These are phyloP conservation scores for Cryptus armator DNA, from an alignment of 2,888 invertebrate genomes.

Conservation along the genomic window DNA sequence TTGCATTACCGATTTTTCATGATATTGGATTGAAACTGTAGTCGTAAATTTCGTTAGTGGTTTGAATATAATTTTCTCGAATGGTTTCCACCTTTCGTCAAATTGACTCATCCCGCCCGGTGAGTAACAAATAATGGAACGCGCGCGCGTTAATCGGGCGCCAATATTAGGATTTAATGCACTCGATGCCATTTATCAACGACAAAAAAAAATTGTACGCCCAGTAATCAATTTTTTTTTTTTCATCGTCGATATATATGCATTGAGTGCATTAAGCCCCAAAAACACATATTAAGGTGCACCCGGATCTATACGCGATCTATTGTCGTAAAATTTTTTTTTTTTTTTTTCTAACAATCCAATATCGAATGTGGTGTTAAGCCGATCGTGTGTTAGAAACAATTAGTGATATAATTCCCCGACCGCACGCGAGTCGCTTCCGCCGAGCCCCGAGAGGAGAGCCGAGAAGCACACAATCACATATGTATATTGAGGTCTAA, in stretches of 20 bases:
- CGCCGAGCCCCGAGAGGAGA: conserved; percentile 85
- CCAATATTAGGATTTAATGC: conserved; percentile 6
- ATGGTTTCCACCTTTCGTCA: conserved; percentile 49
- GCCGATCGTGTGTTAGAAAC: conserved; percentile 79
- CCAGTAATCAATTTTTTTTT: too few relatives aligned
- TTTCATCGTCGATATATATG: too few relatives aligned
- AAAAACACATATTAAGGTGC: too few relatives aligned
- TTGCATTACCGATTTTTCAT: conserved; percentile 41
- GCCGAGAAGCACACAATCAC: conserved; percentile 83
- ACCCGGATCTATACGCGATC: too few relatives aligned
- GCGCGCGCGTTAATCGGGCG: background rate
- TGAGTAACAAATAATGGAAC: conserved; percentile 33
- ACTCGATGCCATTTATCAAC: too few relatives aligned
- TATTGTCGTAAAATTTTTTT: too few relatives aligned
- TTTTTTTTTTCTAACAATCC: conserved; percentile 41
- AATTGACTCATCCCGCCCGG: conserved; percentile 48
- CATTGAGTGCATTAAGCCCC: too few relatives aligned
- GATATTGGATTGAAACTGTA: conserved; percentile 53
- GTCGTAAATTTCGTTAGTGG: conserved; percentile 13
- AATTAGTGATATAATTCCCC: conserved; percentile 80
- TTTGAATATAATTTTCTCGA: conserved; percentile 54
- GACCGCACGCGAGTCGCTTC: conserved; percentile 84
- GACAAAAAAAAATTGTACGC: too few relatives aligned
- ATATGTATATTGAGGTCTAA: conserved; percentile 54
- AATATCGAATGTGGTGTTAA: conserved; percentile 75